Conservation (phyloP, 1,140 invertebrate species). For the Neodiprion virginianus region DNA sequence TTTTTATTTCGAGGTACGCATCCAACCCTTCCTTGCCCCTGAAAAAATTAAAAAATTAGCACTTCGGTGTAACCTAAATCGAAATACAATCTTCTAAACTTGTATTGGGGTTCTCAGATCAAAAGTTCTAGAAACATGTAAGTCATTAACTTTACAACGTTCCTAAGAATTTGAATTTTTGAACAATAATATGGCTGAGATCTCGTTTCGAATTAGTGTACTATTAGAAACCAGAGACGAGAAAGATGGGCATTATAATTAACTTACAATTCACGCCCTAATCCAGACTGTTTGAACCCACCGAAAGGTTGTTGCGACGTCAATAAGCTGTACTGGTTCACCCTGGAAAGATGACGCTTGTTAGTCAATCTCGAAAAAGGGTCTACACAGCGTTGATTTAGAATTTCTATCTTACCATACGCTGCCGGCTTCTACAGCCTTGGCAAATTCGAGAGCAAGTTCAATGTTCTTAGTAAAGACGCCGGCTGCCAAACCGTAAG, state of each 20-base stretch:
- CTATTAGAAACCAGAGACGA: too few species aligned
- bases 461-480: conserved; percentile 87
- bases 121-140: too few species aligned
- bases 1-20: conserved; percentile 77
- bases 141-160: too few species aligned
- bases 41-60: conserved; percentile 41
- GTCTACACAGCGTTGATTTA: conserved; percentile 5
- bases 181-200: too few species aligned
- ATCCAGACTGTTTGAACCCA: conserved; percentile 81
- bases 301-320: conserved; percentile 77
- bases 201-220: too few species aligned
- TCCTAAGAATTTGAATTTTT: too few species aligned
- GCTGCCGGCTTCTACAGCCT: conserved; percentile 74
- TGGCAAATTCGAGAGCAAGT: conserved; percentile 76
- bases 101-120: too few species aligned
- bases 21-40: conserved; percentile 77
- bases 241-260: neutral
- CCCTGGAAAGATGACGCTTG: conserved; percentile 61
- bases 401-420: conserved; percentile 65
- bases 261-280: conserved; percentile 77
- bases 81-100: too few species aligned
- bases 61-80: too few species aligned
- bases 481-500: conserved; percentile 87
- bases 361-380: conserved; percentile 13
- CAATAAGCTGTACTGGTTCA: conserved; percentile 78